Percentiles rank a stretch among this genome's conserved stretches.
phyloP scores from a whole-genome alignment of 2,113 vertebrate species.

The Aegithalos caudatus region DNA sequence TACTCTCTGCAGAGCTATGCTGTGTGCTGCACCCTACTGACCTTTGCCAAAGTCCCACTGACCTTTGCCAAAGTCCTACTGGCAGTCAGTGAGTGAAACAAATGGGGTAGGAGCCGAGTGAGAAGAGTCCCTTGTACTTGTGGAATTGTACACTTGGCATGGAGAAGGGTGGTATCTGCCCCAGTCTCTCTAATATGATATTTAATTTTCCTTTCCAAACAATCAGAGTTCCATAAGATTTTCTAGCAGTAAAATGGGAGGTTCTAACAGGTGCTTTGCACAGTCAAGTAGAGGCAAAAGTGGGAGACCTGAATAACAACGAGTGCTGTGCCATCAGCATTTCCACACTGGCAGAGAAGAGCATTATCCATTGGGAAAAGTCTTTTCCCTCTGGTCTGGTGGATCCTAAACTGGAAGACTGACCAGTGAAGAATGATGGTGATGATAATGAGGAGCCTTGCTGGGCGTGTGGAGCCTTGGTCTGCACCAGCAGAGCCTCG shows the following conservation, averaged over 20 bases:
- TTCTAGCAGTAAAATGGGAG: rapidly evolving
- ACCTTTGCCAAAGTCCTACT: neutral
- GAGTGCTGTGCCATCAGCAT: neutral
- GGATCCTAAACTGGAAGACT: neutral
- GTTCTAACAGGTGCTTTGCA: neutral
- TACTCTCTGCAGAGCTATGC: neutral
- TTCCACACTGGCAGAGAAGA: neutral
- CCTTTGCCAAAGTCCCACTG: neutral
- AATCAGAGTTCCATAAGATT: neutral
- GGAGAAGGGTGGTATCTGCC: neutral
- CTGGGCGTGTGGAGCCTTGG: rapidly evolving
- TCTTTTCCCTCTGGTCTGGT: neutral
- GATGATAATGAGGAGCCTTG: neutral
- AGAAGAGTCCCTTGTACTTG: neutral
- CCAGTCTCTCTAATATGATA: neutral
- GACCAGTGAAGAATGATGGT: neutral
- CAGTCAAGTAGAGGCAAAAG: neutral
- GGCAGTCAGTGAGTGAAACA: neutral
- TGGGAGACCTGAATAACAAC: neutral
- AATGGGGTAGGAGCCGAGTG: rapidly evolving
- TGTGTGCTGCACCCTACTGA: rapidly evolving
- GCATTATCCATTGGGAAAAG: neutral
- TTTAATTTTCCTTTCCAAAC: neutral
- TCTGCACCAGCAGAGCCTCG: neutral
- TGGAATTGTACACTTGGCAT: rapidly evolving